Percentiles rank a stretch among this genome's conserved stretches.
These are phyloP conservation scores for Drosophila sulfurigaster DNA, from an alignment of 1,140 invertebrate species.

Conservation along the genomic window DNA sequence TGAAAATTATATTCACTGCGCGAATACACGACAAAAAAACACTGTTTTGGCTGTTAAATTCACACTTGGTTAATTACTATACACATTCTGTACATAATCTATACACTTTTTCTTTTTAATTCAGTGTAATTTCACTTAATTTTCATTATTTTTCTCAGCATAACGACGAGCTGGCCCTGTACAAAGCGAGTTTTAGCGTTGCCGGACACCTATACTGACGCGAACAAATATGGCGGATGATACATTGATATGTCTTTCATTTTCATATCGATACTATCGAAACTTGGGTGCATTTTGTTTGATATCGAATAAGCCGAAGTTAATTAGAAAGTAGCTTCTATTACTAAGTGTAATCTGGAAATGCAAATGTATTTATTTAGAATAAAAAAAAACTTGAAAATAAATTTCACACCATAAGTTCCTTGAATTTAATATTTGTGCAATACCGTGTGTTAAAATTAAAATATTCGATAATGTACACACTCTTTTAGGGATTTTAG, in stretches of 20 bases:
- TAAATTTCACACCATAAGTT: no score
- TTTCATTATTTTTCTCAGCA: conserved; percentile 73
- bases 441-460: not conserved
- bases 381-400: no score
- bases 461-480: not conserved
- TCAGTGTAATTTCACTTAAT: conserved; percentile 71
- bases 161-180: conserved; percentile 68
- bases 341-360: no score
- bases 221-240: conserved; percentile 62
- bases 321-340: not conserved
- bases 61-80: conserved; percentile 56
- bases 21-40: conserved; percentile 46
- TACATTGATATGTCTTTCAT: conserved; percentile 11
- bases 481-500: not conserved
- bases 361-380: no score
- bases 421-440: no score
- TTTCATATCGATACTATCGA: conserved; percentile 36
- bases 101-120: conserved; percentile 65
- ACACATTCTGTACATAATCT: conserved; percentile 58
- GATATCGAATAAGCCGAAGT: not conserved
- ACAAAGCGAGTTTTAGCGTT: conserved; percentile 65
- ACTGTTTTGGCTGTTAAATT: conserved; percentile 31
- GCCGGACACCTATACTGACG: conserved; percentile 44
- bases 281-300: not conserved
- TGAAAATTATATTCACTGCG: conserved; percentile 54